Evolutionary conservation across 1,140 invertebrate genomes (phyloP).

Genomic region (Drosophila neocordata): DNA sequence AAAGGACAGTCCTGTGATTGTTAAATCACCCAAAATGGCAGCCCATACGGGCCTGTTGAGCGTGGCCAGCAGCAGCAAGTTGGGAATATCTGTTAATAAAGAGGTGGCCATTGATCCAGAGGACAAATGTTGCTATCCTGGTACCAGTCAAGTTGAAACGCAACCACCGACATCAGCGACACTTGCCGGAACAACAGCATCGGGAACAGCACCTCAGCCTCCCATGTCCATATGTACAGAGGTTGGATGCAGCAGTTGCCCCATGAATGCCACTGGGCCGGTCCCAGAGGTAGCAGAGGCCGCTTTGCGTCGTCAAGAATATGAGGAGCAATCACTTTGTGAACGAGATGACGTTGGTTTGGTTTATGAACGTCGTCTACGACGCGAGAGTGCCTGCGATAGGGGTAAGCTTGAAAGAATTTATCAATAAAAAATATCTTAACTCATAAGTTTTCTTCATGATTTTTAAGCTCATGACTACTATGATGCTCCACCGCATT

Average conservation of each 20-base stretch:
- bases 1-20: constrained; percentile 82
- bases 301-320: constrained; percentile 49
- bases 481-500: constrained; percentile 60
- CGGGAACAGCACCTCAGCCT: constrained; percentile 31
- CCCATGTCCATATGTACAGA: constrained; percentile 73
- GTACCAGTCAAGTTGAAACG: constrained; percentile 50
- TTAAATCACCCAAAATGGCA: constrained; percentile 77
- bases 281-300: constrained; percentile 49
- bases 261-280: constrained; percentile 39
- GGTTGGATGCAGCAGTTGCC: constrained; percentile 72
- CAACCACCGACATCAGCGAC: constrained; percentile 32
- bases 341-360: constrained; percentile 53
- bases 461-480: constrained; percentile 51
- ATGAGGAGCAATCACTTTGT: constrained; percentile 51
- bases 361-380: constrained; percentile 68
- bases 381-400: constrained; percentile 64
- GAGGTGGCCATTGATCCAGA: constrained; percentile 82
- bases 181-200: constrained; percentile 17
- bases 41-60: constrained; percentile 58
- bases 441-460: not conserved
- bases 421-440: not conserved
- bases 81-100: constrained; percentile 79
- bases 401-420: constrained; percentile 40
- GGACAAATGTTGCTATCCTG: constrained; percentile 74
- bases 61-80: constrained; percentile 63